Conservation (phyloP, 1,140 invertebrate species). For the Diorhabda carinulata region DNA sequence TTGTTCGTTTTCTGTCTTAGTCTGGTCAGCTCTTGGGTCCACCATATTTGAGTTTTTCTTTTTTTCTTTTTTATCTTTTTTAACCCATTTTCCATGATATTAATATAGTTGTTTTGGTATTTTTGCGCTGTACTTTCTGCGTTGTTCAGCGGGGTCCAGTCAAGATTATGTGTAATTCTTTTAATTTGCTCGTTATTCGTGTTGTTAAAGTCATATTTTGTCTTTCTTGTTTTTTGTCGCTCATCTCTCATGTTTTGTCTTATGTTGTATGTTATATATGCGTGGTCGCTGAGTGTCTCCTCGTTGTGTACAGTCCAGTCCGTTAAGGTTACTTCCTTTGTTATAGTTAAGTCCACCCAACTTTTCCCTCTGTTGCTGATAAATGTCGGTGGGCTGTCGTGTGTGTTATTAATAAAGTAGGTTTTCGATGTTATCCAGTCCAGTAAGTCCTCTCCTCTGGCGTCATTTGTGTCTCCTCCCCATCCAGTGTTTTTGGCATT, state of each 20-base stretch:
- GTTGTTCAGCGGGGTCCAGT: not conserved
- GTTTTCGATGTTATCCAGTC: constrained; percentile 5
- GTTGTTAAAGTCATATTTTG: too few relatives aligned
- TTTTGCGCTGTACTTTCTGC: not conserved
- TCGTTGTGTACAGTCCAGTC: too few relatives aligned
- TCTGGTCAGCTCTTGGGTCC: not conserved
- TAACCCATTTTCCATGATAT: not conserved
- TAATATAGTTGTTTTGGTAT: not conserved
- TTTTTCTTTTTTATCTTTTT: not conserved
- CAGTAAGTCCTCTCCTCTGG: not conserved
- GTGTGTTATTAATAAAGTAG: not conserved
- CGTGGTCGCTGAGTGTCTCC: too few relatives aligned
- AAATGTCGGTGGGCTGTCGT: too few relatives aligned
- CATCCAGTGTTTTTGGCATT: constrained; percentile 6
- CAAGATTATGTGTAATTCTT: not conserved
- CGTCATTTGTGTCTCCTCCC: constrained; percentile 3
- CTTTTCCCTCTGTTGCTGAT: too few relatives aligned
- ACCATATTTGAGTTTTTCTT: not conserved
- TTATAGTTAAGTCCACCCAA: too few relatives aligned
- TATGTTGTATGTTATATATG: too few relatives aligned
- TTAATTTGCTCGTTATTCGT: not conserved
- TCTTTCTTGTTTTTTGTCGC: too few relatives aligned
- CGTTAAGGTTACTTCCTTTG: too few relatives aligned
- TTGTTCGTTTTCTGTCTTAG: not conserved
- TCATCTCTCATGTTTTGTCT: too few relatives aligned